A percentile compares a stretch with the other conserved stretches of the same genome.
These are phyloP conservation scores for Neocrepidodera transversa DNA, from an alignment of 2,888 invertebrate species.

Conservation along the genomic window DNA sequence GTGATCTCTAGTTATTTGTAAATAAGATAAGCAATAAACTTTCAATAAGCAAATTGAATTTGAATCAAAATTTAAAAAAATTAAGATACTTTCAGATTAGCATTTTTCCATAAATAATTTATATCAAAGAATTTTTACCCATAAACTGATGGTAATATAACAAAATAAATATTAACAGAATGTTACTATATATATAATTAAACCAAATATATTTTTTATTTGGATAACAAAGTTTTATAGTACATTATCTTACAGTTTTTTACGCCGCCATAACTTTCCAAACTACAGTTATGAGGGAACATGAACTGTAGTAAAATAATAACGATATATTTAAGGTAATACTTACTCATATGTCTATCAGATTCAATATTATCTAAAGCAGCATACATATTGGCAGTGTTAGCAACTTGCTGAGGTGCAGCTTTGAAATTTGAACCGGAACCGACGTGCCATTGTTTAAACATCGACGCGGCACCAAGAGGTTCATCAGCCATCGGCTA, in stretches of 20 bases:
- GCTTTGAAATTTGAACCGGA: conserved; percentile 56
- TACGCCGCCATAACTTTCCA: conserved; percentile 23
- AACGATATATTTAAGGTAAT: too few species aligned
- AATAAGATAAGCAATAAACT: too few species aligned
- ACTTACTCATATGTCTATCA: conserved; percentile 49
- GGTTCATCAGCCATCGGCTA: conserved; percentile 60
- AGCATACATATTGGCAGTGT: conserved; percentile 62
- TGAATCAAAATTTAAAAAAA: too few species aligned
- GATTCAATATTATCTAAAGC: conserved; percentile 60
- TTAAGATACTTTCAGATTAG: too few species aligned
- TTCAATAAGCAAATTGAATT: neutral
- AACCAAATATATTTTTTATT: neutral
- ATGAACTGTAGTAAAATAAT: neutral
- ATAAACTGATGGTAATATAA: too few species aligned
- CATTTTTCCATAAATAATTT: too few species aligned
- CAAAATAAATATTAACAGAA: neutral
- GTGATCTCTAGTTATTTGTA: too few species aligned
- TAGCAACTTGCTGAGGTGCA: conserved; percentile 39
- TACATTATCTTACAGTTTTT: conserved; percentile 9
- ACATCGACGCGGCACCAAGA: conserved; percentile 60
- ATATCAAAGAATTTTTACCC: too few species aligned
- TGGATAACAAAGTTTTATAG: neutral
- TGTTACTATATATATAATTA: neutral
- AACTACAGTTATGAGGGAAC: conserved; percentile 7
- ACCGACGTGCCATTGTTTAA: conserved; percentile 57